Conservation (phyloP, 2,113 vertebrate species). For the Hippoglossus stenolepis region DNA sequence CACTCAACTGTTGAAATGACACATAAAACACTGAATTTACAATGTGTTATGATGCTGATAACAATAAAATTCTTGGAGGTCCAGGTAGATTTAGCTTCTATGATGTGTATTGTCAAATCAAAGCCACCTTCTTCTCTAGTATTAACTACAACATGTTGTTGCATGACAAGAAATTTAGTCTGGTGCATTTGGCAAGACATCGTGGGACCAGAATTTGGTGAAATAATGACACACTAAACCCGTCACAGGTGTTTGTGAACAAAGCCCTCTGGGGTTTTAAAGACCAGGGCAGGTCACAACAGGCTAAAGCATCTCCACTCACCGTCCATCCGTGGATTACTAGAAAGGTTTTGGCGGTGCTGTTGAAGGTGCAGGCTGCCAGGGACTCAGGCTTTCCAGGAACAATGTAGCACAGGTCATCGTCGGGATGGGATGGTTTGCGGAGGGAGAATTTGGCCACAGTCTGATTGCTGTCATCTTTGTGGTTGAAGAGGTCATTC, state of each 20-base stretch:
- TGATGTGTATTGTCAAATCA: too few species aligned
- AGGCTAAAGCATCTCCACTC: slow-evolving; percentile 42
- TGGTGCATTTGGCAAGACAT: not conserved
- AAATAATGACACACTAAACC: slow-evolving; percentile 6
- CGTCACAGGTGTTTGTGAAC: not conserved
- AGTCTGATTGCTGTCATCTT: slow-evolving; percentile 38
- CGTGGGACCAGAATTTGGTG: not conserved
- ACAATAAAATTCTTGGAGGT: not conserved
- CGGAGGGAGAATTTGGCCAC: slow-evolving; percentile 80
- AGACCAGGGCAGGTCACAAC: slow-evolving; percentile 35
- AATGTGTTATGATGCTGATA: not conserved
- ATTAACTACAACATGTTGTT: not conserved
- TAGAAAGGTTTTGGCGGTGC: slow-evolving; percentile 82
- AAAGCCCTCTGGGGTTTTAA: slow-evolving; percentile 9
- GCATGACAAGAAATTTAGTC: slow-evolving; percentile 6
- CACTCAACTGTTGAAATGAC: slow-evolving; percentile 75
- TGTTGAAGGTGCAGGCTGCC: slow-evolving; percentile 78
- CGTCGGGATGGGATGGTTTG: slow-evolving; percentile 76
- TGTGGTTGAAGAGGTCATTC: slow-evolving; percentile 55
- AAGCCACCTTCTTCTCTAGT: too few species aligned
- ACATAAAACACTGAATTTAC: not conserved
- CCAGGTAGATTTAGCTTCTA: too few species aligned
- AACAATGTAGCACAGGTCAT: slow-evolving; percentile 80
- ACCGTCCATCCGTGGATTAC: slow-evolving; percentile 87
- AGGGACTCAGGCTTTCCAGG: slow-evolving; percentile 75